These are phyloP conservation scores for Drosophila ironensis DNA, from an alignment of 1,140 invertebrate species.

Conservation along the genomic window DNA sequence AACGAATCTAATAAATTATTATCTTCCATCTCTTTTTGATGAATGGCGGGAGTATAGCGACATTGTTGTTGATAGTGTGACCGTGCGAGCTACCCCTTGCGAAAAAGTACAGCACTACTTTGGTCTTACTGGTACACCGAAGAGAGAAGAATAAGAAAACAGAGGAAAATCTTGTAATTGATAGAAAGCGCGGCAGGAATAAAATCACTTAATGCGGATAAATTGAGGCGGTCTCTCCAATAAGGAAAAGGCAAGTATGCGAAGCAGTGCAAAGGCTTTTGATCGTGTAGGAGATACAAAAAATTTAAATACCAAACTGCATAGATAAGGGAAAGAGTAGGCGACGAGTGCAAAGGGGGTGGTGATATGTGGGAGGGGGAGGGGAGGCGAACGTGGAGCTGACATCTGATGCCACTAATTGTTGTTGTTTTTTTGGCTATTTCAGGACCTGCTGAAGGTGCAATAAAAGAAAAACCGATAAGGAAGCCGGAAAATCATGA, in stretches of 20 bases:
- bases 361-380: slow-evolving; percentile 2
- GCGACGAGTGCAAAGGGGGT: background rate
- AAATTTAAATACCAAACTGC: too few relatives aligned
- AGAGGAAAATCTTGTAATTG: background rate
- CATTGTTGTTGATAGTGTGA: too few relatives aligned
- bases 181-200: slow-evolving; percentile 1
- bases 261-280: too few relatives aligned
- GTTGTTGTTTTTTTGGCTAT: slow-evolving; percentile 7
- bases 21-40: too few relatives aligned
- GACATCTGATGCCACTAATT: slow-evolving; percentile 1
- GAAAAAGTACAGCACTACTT: too few relatives aligned
- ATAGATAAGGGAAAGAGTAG: slow-evolving; percentile 51
- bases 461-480: too few relatives aligned
- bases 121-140: slow-evolving; percentile 4
- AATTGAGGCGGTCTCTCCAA: too few relatives aligned
- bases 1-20: too few relatives aligned
- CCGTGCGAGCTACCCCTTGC: too few relatives aligned
- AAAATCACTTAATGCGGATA: slow-evolving; percentile 13
- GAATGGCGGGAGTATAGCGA: too few relatives aligned
- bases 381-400: slow-evolving; percentile 24
- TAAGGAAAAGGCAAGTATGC: too few relatives aligned
- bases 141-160: background rate
- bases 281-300: too few relatives aligned
- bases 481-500: slow-evolving; percentile 66
- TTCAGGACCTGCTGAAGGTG: slow-evolving; percentile 61